Percentiles rank a stretch among this genome's conserved stretches.
These are phyloP conservation scores for Agriopis marginaria DNA, from an alignment of 2,888 invertebrate genomes.

Conservation along the genomic window DNA sequence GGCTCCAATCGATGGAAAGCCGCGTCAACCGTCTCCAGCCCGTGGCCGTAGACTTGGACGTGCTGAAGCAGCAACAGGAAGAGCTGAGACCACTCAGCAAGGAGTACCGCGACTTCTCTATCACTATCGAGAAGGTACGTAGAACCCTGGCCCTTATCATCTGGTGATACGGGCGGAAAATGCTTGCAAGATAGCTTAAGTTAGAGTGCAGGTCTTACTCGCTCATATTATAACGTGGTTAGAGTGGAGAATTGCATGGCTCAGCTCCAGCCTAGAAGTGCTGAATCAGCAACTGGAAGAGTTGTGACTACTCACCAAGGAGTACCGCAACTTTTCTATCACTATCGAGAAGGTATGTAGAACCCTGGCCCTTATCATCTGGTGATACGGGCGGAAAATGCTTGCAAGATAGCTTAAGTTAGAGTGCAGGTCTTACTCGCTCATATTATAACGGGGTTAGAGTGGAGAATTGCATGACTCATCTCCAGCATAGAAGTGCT, in stretches of 20 bases:
- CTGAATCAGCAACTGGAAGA: slow-evolving; percentile 94
- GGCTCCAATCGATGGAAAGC: slow-evolving; percentile 93
- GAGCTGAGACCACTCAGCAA: slow-evolving; percentile 94
- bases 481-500: slow-evolving; percentile 93
- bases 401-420: too few relatives aligned
- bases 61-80: slow-evolving; percentile 93
- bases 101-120: slow-evolving; percentile 94
- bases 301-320: slow-evolving; percentile 93
- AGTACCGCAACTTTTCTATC: slow-evolving; percentile 94
- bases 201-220: too few relatives aligned
- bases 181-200: too few relatives aligned
- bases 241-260: slow-evolving; percentile 89
- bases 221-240: too few relatives aligned
- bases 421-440: too few relatives aligned
- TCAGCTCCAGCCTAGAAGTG: slow-evolving; percentile 91
- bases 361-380: too few relatives aligned
- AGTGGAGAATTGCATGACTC: slow-evolving; percentile 90
- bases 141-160: too few relatives aligned
- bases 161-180: too few relatives aligned
- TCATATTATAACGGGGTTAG: too few relatives aligned
- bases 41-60: slow-evolving; percentile 95
- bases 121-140: slow-evolving; percentile 92
- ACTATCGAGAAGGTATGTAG: slow-evolving; percentile 92
- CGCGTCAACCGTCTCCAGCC: slow-evolving; percentile 92
- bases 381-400: too few relatives aligned